Evolutionary conservation across 1,140 invertebrate species (phyloP).

Genomic region (Trichogramma pretiosum): DNA sequence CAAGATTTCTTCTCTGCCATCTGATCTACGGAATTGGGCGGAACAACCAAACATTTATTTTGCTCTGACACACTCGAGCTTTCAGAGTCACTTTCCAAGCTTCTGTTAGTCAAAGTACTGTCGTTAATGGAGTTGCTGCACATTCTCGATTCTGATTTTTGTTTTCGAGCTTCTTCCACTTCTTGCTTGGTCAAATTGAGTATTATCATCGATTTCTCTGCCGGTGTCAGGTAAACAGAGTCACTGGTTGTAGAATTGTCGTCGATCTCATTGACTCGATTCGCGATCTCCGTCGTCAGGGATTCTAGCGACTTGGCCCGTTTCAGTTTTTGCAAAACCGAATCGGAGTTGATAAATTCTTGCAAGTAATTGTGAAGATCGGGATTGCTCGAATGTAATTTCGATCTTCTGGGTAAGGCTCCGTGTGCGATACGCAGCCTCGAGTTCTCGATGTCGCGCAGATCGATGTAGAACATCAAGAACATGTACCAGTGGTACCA

Average conservation of each 20-base stretch:
- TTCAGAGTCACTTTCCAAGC: no score
- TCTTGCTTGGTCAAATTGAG: conserved; percentile 22
- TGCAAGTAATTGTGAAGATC: no score
- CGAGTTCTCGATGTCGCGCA: conserved; percentile 10
- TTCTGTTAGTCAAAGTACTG: no score
- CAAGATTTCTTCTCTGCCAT: no score
- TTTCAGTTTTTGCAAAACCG: not conserved
- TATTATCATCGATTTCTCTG: conserved; percentile 25
- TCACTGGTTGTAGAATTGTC: conserved; percentile 2
- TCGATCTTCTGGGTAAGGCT: not conserved
- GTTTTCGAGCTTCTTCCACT: conserved; percentile 12
- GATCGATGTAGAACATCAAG: conserved; percentile 19
- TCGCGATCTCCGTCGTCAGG: no score
- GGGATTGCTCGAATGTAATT: not conserved
- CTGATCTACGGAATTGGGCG: no score
- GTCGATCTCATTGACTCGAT: conserved; percentile 11
- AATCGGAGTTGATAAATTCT: not conserved
- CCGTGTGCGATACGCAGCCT: not conserved
- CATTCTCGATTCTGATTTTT: no score
- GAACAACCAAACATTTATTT: no score
- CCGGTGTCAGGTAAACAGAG: conserved; percentile 16
- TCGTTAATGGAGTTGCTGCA: no score
- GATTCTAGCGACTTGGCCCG: no score
- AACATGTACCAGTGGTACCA: conserved; percentile 25
- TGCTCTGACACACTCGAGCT: no score